Conservation (phyloP, 2,888 invertebrate species). For the Rapana venosa region DNA sequence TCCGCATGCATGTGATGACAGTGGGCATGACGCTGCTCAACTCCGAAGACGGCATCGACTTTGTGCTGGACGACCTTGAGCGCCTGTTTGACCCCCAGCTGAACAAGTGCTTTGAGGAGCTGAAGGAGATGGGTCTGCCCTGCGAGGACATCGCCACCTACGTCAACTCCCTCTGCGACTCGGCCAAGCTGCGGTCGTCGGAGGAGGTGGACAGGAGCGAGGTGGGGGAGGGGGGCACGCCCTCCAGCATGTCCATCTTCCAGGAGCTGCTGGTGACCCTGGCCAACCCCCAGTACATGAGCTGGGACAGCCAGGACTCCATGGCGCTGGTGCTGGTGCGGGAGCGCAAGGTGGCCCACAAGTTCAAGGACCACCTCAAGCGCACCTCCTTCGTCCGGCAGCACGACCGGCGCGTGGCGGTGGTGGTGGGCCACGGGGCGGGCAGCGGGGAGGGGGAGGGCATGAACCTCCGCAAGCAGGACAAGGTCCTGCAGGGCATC, state of each 20-base stretch:
- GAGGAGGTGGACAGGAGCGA: constrained; percentile 4
- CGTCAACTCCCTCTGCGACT: constrained; percentile 26
- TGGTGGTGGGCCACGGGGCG: constrained; percentile 70
- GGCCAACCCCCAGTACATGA: constrained; percentile 50
- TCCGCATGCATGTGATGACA: constrained; percentile 40
- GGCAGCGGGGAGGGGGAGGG: constrained; percentile 62
- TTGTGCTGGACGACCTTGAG: constrained; percentile 41
- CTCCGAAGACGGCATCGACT: constrained; percentile 43
- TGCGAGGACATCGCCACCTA: constrained; percentile 48
- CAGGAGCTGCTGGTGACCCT: constrained; percentile 56
- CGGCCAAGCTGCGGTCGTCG: neutral
- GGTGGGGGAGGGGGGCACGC: constrained; percentile 28
- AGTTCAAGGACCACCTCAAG: constrained; percentile 56
- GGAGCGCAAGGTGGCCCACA: constrained; percentile 62
- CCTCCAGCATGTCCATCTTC: constrained; percentile 45
- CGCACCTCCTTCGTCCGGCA: constrained; percentile 42
- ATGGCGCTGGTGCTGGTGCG: constrained; percentile 71
- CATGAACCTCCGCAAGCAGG: constrained; percentile 72
- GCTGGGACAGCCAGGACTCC: constrained; percentile 53
- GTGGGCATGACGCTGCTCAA: constrained; percentile 42
- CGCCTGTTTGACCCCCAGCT: constrained; percentile 28
- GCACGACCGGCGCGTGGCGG: constrained; percentile 52
- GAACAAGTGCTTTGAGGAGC: constrained; percentile 34
- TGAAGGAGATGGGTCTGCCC: constrained; percentile 53
- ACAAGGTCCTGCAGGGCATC: constrained; percentile 62